Evolutionary conservation across 2,797 vertebrate species (phyloP), one percentile per base, ranked within the genome.

Genomic region (Perodicticus potto): DNA sequence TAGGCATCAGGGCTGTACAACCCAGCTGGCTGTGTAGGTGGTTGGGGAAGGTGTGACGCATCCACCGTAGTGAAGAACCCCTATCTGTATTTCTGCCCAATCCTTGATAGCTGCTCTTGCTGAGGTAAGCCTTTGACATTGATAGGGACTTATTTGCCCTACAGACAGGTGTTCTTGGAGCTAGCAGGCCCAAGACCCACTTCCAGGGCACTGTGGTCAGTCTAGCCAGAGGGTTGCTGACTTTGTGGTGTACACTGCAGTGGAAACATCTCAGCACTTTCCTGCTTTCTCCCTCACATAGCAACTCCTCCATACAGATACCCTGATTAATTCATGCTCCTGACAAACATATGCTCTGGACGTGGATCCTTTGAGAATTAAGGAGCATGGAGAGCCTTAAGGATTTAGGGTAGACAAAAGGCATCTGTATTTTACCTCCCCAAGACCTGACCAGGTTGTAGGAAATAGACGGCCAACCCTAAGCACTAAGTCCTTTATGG

Each of bases 331-430:
- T 70, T 91, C 7, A 29, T 70, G 22, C 89, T 92, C 27, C 32
- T 25, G 45, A 73, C 19, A 37, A 55, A 29, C 40, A 61, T n/a
- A 27, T 73, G 14, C 55, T 88, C 32, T 87, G 61, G 40, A 40
- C 32, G 37, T 70, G 27, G 63, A 59, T 53, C 63, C 70, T 95
- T 85, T 87, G 49, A 94, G 29, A 93, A 78, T 34, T 85, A 49
- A 5, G 69, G 55, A 86, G 8, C 49, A 49, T 22, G 40, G 25
- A 34, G 34, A 83, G 25, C 6, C 69, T 86, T 73, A 85, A 72
- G 25, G 61, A 85, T 82, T 84, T 43, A 95, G 49, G 77, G 81
- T 43, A 34, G 40, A 85, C 27, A 22, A 85, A 59, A 92, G 32
- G 34, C 63, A 12, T 88, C 55, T 43, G 12, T 65, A 86, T 57